Conservation (phyloP, 2,888 invertebrate genomes). For the Troides oblongomaculatus region DNA sequence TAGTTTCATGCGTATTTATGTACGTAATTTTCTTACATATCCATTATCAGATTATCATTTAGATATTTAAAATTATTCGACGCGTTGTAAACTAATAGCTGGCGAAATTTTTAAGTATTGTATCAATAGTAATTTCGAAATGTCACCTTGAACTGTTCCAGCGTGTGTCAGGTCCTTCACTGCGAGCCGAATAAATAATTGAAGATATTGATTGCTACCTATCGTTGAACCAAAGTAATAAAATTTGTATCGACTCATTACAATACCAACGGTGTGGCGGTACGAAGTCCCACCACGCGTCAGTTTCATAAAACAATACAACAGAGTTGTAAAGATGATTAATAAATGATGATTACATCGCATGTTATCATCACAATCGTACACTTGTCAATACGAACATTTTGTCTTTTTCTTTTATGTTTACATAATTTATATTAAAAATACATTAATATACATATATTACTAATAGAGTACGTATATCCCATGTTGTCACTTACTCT, state of each 20-base stretch:
- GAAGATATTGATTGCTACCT: slow-evolving; percentile 43
- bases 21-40: background rate
- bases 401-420: no score
- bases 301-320: background rate
- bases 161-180: slow-evolving; percentile 34
- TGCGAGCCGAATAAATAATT: slow-evolving; percentile 44
- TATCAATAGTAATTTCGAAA: slow-evolving; percentile 21
- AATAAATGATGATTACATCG: background rate
- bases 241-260: slow-evolving; percentile 37
- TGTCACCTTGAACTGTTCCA: slow-evolving; percentile 39
- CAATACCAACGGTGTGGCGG: background rate
- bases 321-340: background rate
- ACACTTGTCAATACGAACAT: no score
- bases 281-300: background rate
- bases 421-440: no score
- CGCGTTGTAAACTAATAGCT: slow-evolving; percentile 2
- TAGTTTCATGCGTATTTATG: background rate
- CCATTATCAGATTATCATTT: background rate
- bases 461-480: no score
- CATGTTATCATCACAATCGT: no score
- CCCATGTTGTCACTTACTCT: no score
- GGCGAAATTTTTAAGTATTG: slow-evolving; percentile 11
- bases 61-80: background rate
- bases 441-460: no score
- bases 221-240: slow-evolving; percentile 39